phyloP scores from a whole-genome alignment of 1,140 invertebrate species.

The Paralvinella palmiformis region DNA sequence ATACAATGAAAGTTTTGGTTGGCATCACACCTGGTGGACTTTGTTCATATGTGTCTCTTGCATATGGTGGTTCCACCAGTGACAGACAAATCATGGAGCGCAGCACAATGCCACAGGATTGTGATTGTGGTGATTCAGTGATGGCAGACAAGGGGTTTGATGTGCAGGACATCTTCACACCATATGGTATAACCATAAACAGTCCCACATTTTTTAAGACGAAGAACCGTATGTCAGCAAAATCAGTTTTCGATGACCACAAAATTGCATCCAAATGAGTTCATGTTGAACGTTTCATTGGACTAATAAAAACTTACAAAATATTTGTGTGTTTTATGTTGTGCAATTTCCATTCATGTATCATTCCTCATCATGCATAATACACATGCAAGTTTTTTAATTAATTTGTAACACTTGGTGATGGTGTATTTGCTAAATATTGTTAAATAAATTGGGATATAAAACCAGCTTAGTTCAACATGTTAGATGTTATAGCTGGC shows the following conservation, averaged over 20 bases:
- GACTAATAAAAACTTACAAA: constrained; percentile 2
- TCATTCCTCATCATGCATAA: background rate
- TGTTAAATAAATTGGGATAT: too few relatives aligned
- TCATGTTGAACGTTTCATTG: constrained; percentile 19
- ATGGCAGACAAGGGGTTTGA: constrained; percentile 11
- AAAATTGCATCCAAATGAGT: constrained; percentile 17
- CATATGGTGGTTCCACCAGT: constrained; percentile 15
- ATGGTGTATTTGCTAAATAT: too few relatives aligned
- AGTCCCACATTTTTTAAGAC: constrained; percentile 15
- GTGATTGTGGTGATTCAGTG: constrained; percentile 11
- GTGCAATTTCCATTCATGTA: constrained; percentile 4
- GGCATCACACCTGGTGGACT: constrained; percentile 24
- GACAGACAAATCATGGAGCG: constrained; percentile 13
- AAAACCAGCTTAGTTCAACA: too few relatives aligned
- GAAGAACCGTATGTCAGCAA: constrained; percentile 2
- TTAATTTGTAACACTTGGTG: too few relatives aligned
- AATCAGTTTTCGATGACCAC: constrained; percentile 4
- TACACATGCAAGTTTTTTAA: too few relatives aligned
- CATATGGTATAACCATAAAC: constrained; percentile 8
- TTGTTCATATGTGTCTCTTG: background rate
- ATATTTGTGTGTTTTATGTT: constrained; percentile 8
- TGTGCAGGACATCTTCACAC: constrained; percentile 14
- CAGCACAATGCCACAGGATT: background rate
- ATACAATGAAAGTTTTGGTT: constrained; percentile 23
- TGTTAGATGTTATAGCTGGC: background rate